Base-by-base conservation (phyloP, 2,113 vertebrate genomes). In the Myotis brandtii region DNA sequence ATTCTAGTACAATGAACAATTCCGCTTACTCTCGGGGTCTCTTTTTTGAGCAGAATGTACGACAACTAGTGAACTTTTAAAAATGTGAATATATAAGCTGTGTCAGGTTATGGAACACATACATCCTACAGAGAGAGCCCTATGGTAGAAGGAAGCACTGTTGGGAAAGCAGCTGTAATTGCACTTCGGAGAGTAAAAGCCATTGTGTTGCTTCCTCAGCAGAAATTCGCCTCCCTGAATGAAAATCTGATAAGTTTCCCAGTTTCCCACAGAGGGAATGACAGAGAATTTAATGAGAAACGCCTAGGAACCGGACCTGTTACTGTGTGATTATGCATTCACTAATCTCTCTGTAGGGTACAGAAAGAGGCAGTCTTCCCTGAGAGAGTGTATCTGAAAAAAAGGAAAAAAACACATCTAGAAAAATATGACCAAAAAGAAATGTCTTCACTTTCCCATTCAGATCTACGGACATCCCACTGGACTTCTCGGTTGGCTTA, bases 201-300 rank as follows among this genome's bases (percentile, higher is more conserved):
- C 82, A 67, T 46, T 4, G 0, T n/a, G 62, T 59, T 95, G 95
- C 87, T 73, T 91, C 88, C 88, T 97, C 96, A 88, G 92, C 93
- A 95, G 67, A 93, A 97, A 96, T 84, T 95, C 85, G 92, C 62
- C 95, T 10, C 17, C 80, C 50, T 66, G 10, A 86, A 91, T 76
- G 77, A 93, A 96, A 96, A 97, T 37, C 32, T 48, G 27, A 94
- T 87, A 92, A 93, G 76, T 9, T 86, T 86, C 73, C 83, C 83
- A 72, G 73, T 95, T 97, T 94, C 93, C 94, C 73, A 76, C 34
- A 8, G 79, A 75, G 75, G 67, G 43, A 93, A 73, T 0, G 43
- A 94, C 12, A 20, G 97, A 89, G 85, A 94, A 83, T 62, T 46
- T 80, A 91, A 80, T 90, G 94, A 96, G 93, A 96, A 98, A 96